Percentiles rank a stretch among this genome's conserved stretches.
These are phyloP conservation scores for Nyctereutes procyonoides DNA, from an alignment of 2,113 vertebrate genomes.

Conservation along the genomic window DNA sequence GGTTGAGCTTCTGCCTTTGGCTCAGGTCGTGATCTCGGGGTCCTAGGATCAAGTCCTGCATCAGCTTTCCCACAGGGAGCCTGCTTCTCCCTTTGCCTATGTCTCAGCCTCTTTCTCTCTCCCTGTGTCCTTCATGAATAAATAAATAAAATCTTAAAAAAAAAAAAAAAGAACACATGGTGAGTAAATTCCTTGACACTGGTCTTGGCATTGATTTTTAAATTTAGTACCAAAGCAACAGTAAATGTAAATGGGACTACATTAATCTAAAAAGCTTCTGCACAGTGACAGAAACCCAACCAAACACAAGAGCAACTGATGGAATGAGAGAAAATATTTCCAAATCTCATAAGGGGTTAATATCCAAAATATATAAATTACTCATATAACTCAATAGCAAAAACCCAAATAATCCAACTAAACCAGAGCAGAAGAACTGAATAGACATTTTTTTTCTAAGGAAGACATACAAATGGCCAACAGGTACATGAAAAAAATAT, in stretches of 20 bases:
- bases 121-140: too few species aligned
- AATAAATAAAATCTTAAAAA: too few species aligned
- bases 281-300: background rate
- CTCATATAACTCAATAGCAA: background rate
- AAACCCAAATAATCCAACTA: background rate
- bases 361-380: background rate
- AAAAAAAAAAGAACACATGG: too few species aligned
- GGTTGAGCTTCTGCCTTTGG: too few species aligned
- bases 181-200: background rate
- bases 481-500: background rate
- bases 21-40: too few species aligned
- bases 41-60: too few species aligned
- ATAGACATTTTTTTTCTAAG: background rate
- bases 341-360: background rate
- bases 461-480: background rate
- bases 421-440: background rate
- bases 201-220: background rate
- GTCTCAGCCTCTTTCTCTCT: too few species aligned
- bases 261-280: background rate
- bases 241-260: background rate
- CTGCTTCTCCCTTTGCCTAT: too few species aligned
- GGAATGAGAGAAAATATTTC: background rate
- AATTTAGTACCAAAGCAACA: background rate
- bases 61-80: too few species aligned
- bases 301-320: background rate